Conservation (phyloP, 2,113 vertebrate species). For the Amazona vittata region DNA sequence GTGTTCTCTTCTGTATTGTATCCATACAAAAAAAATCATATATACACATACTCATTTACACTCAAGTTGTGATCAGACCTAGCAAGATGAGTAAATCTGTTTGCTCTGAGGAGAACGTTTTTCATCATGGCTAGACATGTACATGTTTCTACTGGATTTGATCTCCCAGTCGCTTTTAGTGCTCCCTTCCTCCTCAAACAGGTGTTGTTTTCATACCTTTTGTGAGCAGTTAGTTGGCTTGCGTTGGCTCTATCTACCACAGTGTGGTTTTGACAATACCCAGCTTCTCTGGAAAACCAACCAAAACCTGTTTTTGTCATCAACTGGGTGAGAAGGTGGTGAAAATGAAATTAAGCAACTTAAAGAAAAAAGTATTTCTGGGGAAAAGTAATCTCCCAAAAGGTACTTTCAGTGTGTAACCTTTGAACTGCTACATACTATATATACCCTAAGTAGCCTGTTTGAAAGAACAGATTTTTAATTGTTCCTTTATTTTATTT, state of each 20-base stretch:
- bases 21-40: not conserved
- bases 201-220: not conserved
- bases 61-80: slow-evolving; percentile 38
- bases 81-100: slow-evolving; percentile 11
- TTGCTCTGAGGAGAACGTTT: slow-evolving; percentile 59
- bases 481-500: not conserved
- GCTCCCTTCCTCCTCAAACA: not conserved
- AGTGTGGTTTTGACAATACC: not conserved
- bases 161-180: not conserved
- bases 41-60: slow-evolving; percentile 7
- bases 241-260: not conserved
- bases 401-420: not conserved
- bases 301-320: not conserved
- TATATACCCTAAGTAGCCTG: not conserved
- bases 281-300: not conserved
- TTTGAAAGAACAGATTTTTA: not conserved
- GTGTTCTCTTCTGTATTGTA: slow-evolving; percentile 54
- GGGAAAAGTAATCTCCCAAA: not conserved
- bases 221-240: not conserved
- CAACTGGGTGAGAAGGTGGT: not conserved
- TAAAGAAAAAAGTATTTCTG: not conserved
- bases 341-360: not conserved
- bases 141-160: not conserved
- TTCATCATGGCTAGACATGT: not conserved
- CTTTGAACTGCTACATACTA: not conserved